Evolutionary conservation across 2,888 invertebrate genomes (phyloP), one percentile per base, ranked within the genome.

Genomic region (Netelia fuscicornis): DNA sequence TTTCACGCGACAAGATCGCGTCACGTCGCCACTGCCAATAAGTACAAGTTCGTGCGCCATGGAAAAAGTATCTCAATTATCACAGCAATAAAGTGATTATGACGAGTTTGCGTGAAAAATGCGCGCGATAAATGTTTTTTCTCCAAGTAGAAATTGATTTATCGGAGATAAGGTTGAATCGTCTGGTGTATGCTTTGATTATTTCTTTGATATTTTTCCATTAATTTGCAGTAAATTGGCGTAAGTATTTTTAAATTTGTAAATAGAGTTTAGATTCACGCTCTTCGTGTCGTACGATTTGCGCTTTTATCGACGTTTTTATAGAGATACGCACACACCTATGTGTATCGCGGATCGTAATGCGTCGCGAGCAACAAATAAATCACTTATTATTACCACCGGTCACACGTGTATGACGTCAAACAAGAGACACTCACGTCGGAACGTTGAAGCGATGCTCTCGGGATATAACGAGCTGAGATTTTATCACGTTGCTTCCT

Each of bases 371-470:
- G 76, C 67, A 44, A 84, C 81, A 81, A 81, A 84, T 84, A 81
- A 84, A 72, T 81, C 54, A 71, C 42, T 72, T 77, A 74, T 84
- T 74, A 84, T 84, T 72, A 84, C 76, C 77, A 62, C 60, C 48
- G 42, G 65, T 42, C 23, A 20, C 60, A 58, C 58, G 44, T 23
- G 72, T 30, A 72, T 81, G 76, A 84, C 84, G 81, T 84, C 81
- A 81, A 81, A 58, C 48, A 71, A 65, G 23, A 17, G 20, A 23
- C 68, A 37, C 10, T 17, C n/a, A 17, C 67, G 20, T 54, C 42
- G n/a, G 37, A 48, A 42, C 54, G 67, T 58, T 77, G 23, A 44
- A 9, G 13, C 48, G 44, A 78, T 60, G 76, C 77, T 84, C 84
- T 71, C 60, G 80, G 48, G 52, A 67, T 76, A 71, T 84, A 77